A percentile compares a stretch with the other conserved stretches of the same genome.
These are phyloP conservation scores for Platichthys flesus DNA, from an alignment of 2,113 vertebrate genomes.

Conservation along the genomic window DNA sequence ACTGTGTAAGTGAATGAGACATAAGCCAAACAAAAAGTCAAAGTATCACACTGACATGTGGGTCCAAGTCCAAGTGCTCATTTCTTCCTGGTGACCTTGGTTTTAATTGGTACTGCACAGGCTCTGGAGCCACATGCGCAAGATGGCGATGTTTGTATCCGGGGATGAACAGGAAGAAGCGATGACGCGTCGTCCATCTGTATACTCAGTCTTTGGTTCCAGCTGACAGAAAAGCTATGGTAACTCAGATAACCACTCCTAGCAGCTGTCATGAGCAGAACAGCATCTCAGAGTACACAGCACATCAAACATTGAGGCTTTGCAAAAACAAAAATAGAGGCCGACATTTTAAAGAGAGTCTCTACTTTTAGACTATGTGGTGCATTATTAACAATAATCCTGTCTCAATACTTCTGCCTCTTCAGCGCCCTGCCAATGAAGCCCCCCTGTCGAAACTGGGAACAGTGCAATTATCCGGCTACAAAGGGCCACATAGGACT, in stretches of 20 bases:
- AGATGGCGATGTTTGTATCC: too few relatives aligned
- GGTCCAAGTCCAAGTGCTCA: too few relatives aligned
- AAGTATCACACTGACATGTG: too few relatives aligned
- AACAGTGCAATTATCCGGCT: slow-evolving; percentile 75
- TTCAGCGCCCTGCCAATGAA: slow-evolving; percentile 29
- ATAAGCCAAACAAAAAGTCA: too few relatives aligned
- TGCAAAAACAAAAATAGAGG: neutral
- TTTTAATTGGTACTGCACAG: too few relatives aligned
- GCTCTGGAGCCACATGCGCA: too few relatives aligned
- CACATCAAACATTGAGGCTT: neutral
- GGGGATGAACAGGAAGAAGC: too few relatives aligned
- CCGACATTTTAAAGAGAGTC: neutral
- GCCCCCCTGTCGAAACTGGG: slow-evolving; percentile 29
- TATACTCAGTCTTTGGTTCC: too few relatives aligned
- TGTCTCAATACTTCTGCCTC: slow-evolving; percentile 39
- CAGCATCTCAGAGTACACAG: neutral
- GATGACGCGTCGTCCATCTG: too few relatives aligned
- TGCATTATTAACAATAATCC: slow-evolving; percentile 40
- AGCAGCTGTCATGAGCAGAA: neutral
- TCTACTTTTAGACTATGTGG: slow-evolving; percentile 17
- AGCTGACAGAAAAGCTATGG: neutral
- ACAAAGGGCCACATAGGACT: slow-evolving; percentile 66
- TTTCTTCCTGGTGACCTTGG: too few relatives aligned
- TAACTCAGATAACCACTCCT: neutral
- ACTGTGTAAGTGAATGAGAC: too few relatives aligned